Evolutionary conservation across 2,113 vertebrate genomes (phyloP), one percentile per base, ranked within the genome.

Genomic region (Megaptera novaeangliae): DNA sequence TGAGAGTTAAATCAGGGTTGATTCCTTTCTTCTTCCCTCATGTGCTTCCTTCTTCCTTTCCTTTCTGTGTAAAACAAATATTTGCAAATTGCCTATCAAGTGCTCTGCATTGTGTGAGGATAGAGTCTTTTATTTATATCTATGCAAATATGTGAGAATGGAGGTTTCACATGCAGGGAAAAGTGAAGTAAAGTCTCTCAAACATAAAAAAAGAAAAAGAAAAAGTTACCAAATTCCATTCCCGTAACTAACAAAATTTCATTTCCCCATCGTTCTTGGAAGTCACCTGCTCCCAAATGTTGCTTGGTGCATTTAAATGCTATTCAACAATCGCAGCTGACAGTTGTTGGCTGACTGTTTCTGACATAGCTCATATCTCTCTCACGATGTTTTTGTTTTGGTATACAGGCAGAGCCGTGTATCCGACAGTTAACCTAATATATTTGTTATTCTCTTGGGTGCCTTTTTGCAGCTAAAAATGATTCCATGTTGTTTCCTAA

Each of bases 401-500:
- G 78, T 81, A 44, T 66, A 87, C 20, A 88, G 44, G 41, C 41
- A 97, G 78, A 52, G 64, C 63, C 4, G 7, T 83, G 87, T 18
- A 88, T 86, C 82, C n/a, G 21, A 59, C 64, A 96, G 74, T 96
- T 90, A 96, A 92, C 85, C 68, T 90, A 92, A 97, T 97, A 92
- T 88, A 95, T 97, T 97, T 96, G 61, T 87, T 96, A 94, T 88
- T 96, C 89, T 91, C 95, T 68, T 77, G 59, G 89, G 96, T 92
- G 63, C 2, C 69, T 91, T 96, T 94, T 93, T 96, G n/a, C 44
- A 96, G 82, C 72, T 94, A 90, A 97, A 97, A 97, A 57, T 57
- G n/a, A 77, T 55, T 96, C 52, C 84, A 94, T 92, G 81, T 97
- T 97, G 88, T 88, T 96, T 97, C 55, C 83, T 97, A 95, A 97